Evolutionary conservation across 1,140 invertebrate species (phyloP), one percentile per base, ranked within the genome.

Genomic region (Ectropis grisescens): DNA sequence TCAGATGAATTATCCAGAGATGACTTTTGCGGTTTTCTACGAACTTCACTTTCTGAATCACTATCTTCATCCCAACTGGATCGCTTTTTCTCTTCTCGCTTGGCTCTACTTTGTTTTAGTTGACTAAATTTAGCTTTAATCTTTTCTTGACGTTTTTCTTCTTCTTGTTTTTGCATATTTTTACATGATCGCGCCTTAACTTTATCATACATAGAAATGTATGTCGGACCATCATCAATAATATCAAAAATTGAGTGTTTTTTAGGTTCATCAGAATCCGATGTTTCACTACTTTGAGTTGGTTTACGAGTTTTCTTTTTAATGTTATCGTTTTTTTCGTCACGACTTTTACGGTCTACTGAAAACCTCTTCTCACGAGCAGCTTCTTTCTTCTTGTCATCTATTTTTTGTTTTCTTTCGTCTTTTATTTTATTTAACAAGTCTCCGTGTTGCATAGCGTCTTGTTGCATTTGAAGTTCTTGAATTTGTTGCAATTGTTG

Each of bases 171-270:
- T 71, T 94, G 92, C 90, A 94, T 93, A 60, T 94, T 93, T 68
- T 94, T 94, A 35, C 91, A 96, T 13, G 95, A 97, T 25, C 96
- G 87, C 2, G 95, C 93, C 81, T 98, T 98, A 0, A 98, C 95
- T 81, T 98, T 98, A 67, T 98, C 97, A 71, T 98, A 98, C 96
- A 98, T 98, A 16, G 96, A 98, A 39, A 96, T 94, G 62, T 96
- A 97, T 8, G 90, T 90, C 2, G 93, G 93, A 42, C 92, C 94
- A 55, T 96, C 93, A 56, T 94, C 92, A 12, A 93, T 87, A 39
- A 95, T 94, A 62, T 95, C 93, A 74, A 95, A 96, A 48, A 94
- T 95, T n/a, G 93, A 95, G 82, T 93, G 92, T 75, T 93, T 94
- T 65, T 94, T 90, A 27, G 88, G 88, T 62, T 91, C 91, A 53